Evolutionary conservation across 2,888 invertebrate species (phyloP).

Genomic region (Macrophya annulata): DNA sequence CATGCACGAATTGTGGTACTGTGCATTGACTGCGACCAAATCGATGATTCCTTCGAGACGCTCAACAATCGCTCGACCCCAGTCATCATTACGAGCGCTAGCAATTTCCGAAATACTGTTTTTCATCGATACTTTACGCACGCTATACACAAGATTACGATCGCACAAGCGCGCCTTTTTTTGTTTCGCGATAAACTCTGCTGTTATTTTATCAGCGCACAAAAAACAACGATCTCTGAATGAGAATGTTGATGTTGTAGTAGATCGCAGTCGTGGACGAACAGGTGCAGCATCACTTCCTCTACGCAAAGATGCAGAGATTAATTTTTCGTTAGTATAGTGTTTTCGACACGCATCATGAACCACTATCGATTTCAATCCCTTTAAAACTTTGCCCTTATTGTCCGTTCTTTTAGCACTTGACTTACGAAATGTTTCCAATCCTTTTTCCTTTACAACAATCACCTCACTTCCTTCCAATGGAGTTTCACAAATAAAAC

Average conservation of each 20-base stretch:
- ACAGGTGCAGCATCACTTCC: too few species aligned
- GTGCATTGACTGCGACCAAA: conserved; percentile 43
- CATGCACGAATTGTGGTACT: not conserved
- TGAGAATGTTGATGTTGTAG: not conserved
- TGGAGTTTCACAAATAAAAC: conserved; percentile 37
- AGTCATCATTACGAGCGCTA: conserved; percentile 52
- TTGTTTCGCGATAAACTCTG: not conserved
- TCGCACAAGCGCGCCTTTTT: not conserved
- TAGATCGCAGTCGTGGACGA: not conserved
- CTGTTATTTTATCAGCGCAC: not conserved
- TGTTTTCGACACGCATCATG: conserved; percentile 23
- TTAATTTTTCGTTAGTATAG: too few species aligned
- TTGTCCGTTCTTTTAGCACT: conserved; percentile 14
- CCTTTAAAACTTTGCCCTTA: not conserved
- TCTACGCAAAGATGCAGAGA: too few species aligned
- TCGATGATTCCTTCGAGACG: conserved; percentile 54
- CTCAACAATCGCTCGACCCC: conserved; percentile 58
- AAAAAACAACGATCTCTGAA: conserved; percentile 26
- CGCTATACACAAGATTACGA: not conserved
- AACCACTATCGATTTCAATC: conserved; percentile 6
- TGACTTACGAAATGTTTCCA: conserved; percentile 8
- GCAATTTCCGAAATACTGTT: conserved; percentile 51
- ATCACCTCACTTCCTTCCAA: too few species aligned
- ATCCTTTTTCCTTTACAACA: too few species aligned
- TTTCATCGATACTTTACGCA: conserved; percentile 51